Base-by-base conservation (phyloP, 2,797 vertebrate genomes). In the Sphenopsis melanotis region DNA sequence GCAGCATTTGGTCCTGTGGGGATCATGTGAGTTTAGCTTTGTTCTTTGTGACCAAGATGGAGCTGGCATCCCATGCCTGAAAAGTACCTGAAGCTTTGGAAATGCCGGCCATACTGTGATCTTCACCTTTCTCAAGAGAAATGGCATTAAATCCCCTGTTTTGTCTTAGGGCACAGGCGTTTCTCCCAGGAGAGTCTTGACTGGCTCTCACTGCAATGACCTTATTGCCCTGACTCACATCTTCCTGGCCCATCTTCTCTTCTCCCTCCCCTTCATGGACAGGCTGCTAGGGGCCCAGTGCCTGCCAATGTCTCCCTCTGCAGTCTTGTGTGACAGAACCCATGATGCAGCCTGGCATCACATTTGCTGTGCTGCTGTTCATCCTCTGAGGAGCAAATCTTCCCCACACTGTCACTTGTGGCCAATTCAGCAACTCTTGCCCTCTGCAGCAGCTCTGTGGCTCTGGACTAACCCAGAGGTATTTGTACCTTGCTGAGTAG, bases 181-280 rank as follows among this genome's bases (percentile, higher is more conserved):
- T 91, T 30, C 2, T 30, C 89, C 84, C 57, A 59, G 29, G 17
- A 74, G 52, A 32, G 53, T 15, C 56, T 85, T 2, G 1, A 52
- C 60, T 37, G 5, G 70, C 64, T 92, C 56, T 60, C 41, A 7
- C 64, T 83, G 87, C 93, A 42, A 71, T 94, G 96, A 92, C 82
- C 82, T 87, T 81, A 93, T 71, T 83, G 89, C 65, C 93, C 61
- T 94, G 95, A 91, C 82, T 95, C 94, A 89, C 57, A 86, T 86
- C 71, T 71, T 77, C 91, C 82, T 91, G 95, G 87, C 71, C 46
- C 0, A 0, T 27, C 60, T 80, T 47, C 46, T 42, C 66, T 29
- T 44, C 29, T 93, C 59, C 34, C 84, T 95, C 82, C 66, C 83
- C 15, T 27, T 32, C 19, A 3, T 21, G 29, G 82, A 72, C 82